Conservation (phyloP, 2,888 invertebrate genomes). For the Philereme vetulata region DNA sequence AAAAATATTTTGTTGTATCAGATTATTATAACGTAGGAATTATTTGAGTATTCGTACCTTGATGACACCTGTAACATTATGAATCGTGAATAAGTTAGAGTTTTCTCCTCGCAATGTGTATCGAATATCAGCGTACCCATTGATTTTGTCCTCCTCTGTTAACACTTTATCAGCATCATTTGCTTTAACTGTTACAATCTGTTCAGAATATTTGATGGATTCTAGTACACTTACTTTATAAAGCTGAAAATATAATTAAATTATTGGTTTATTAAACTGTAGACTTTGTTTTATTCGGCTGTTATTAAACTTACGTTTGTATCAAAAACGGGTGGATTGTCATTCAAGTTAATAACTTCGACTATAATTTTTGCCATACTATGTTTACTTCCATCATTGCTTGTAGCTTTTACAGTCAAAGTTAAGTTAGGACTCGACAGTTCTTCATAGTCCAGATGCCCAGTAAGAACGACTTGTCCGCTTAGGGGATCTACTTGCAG, state of each 20-base stretch:
- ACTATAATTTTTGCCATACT: conserved; percentile 88
- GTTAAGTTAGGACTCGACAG: conserved; percentile 84
- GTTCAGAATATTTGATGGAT: conserved; percentile 86
- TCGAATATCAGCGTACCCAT: conserved; percentile 87
- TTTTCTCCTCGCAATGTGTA: conserved; percentile 90
- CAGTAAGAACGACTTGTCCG: conserved; percentile 89
- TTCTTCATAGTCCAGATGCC: conserved; percentile 90
- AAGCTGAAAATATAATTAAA: conserved; percentile 60
- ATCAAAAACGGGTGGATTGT: conserved; percentile 89
- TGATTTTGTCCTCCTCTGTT: conserved; percentile 79
- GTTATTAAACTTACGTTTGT: conserved; percentile 74
- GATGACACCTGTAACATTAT: conserved; percentile 87
- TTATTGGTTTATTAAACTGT: no score
- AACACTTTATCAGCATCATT: conserved; percentile 87
- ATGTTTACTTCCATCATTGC: conserved; percentile 80
- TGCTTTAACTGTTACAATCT: conserved; percentile 87
- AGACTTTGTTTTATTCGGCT: no score
- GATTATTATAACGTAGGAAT: no score
- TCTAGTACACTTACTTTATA: conserved; percentile 89
- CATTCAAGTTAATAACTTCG: conserved; percentile 89
- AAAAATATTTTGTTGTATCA: not conserved
- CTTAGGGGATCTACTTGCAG: conserved; percentile 86
- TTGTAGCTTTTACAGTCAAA: conserved; percentile 83
- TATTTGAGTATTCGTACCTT: conserved; percentile 61
- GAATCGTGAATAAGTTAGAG: conserved; percentile 88